Evolutionary conservation across 1,140 invertebrate species (phyloP), one percentile per base, ranked within the genome.

Genomic region (Coelopa frigida): DNA sequence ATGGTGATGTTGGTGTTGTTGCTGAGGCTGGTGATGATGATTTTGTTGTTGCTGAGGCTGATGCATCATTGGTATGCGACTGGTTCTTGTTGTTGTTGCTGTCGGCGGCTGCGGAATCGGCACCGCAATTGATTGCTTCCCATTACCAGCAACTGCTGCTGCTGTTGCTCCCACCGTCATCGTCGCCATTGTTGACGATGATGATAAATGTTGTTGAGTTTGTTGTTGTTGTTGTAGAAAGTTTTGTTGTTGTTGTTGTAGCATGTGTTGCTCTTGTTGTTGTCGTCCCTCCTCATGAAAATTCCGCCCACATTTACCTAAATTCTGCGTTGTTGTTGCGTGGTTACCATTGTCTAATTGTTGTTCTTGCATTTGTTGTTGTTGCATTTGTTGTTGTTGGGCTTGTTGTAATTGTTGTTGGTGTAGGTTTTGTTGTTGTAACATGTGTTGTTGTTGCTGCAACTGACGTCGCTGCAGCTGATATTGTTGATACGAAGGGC

Each of bases 51-150:
- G 27, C 14, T 29, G 27, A 29, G 14, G 21, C 32, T 12, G 33
- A 23, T 50, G 48, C 32, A 44, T 40, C 7, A 49, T 26, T 39
- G 47, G 41, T 49, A 49, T 49, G 14, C 48, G 48, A 31, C 35
- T 41, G 11, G 31, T 12, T 33, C 31, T 46, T 11, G 35, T 24
- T 6, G 44, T 32, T 17, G 15, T 21, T n/a, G 14, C n/a, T n/a
- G n/a, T n/a, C n/a, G n/a, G n/a, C n/a, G n/a, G 44, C 27, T 50
- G 48, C n/a, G n/a, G n/a, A n/a, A 4, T 21, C 37, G 12, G 37
- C 31, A 39, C 37, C 37, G 12, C n/a, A n/a, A n/a, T n/a, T n/a
- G n/a, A n/a, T n/a, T n/a, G n/a, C n/a, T n/a, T n/a, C n/a, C n/a
- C n/a, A n/a, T n/a, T 27, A 29, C 41, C 27, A 31, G n/a, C 12